Base-by-base conservation (phyloP, 2,888 invertebrate species). In the Lacanobia wlatinum region DNA sequence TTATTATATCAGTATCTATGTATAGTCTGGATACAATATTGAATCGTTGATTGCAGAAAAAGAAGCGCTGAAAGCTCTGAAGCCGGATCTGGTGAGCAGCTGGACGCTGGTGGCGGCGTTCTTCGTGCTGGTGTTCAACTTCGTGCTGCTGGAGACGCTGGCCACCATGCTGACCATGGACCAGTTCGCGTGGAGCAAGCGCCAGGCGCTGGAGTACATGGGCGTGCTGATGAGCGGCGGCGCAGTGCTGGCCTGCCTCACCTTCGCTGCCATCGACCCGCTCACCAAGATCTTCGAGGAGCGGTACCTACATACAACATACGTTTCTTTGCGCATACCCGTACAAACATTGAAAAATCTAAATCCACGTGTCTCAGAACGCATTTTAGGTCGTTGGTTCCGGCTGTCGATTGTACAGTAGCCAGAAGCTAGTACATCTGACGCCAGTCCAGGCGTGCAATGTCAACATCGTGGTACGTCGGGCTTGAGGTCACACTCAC, bases 161-260 rank as follows among this genome's bases (percentile, higher is more conserved):
- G 98, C 98, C 34, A 98, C 98, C 14, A 97, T 98, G 5, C 96
- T 98, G 68, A 98, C 98, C 46, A 98, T 98, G 98, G 98, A 98
- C 91, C 98, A 98, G 95, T 98, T 98, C 93, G 98, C 97, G 46
- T 98, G 98, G 98, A 97, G 97, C 74, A 97, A 98, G 94, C 93
- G 96, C 64, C 97, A 98, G 90, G 97, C 98, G 16, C 94, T 98
- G 52, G 97, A 97, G 92, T 97, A 98, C 91, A 98, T 98, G 97
- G 98, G 98, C 62, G 96, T 98, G 70, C 94, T 98, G 75, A 98
- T 98, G 97, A 97, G 98, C 63, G 97, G 97, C 46, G 98, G 98
- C 53, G 98, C 98, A 0, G 92, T 98, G n/a, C 94, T 98, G 59
- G 98, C 98, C 0, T 97, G 98, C 82, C 89, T 96, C 55, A 97